Evolutionary conservation across 2,888 invertebrate genomes (phyloP).

Genomic region (Catocala sponsa): DNA sequence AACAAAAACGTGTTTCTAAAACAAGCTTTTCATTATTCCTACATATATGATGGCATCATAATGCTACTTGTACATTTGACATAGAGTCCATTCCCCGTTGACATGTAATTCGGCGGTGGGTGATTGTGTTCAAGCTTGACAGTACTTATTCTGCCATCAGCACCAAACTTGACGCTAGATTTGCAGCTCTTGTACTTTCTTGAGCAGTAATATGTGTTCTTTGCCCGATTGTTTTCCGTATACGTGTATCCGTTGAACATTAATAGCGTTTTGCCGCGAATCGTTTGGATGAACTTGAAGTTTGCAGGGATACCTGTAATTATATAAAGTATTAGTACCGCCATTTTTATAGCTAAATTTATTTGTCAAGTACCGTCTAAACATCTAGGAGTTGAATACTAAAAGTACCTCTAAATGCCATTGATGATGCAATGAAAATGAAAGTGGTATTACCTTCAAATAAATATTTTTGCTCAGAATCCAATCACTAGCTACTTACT

Average conservation of each 20-base stretch:
- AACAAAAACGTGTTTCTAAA: no score
- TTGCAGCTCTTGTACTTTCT: constrained; percentile 49
- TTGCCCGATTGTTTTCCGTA: constrained; percentile 59
- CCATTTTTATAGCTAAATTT: no score
- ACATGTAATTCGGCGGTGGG: constrained; percentile 54
- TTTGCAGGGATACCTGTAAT: constrained; percentile 15
- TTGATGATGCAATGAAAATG: no score
- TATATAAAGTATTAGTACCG: constrained; percentile 1
- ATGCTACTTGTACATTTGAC: constrained; percentile 22
- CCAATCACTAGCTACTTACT: no score
- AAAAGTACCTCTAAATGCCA: no score
- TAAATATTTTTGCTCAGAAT: no score
- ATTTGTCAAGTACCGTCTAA: no score
- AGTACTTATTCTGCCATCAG: constrained; percentile 29
- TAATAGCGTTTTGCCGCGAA: constrained; percentile 53
- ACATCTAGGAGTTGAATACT: no score
- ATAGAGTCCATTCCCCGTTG: constrained; percentile 39
- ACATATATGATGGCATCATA: no score
- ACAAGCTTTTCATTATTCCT: no score
- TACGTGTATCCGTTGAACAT: constrained; percentile 53
- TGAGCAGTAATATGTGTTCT: constrained; percentile 54
- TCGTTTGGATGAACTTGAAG: constrained; percentile 48
- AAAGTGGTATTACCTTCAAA: no score
- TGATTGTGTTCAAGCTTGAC: constrained; percentile 51
- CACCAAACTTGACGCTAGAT: constrained; percentile 45